Base-by-base conservation (phyloP, 2,888 invertebrate genomes). In the Lycophotia porphyrea region DNA sequence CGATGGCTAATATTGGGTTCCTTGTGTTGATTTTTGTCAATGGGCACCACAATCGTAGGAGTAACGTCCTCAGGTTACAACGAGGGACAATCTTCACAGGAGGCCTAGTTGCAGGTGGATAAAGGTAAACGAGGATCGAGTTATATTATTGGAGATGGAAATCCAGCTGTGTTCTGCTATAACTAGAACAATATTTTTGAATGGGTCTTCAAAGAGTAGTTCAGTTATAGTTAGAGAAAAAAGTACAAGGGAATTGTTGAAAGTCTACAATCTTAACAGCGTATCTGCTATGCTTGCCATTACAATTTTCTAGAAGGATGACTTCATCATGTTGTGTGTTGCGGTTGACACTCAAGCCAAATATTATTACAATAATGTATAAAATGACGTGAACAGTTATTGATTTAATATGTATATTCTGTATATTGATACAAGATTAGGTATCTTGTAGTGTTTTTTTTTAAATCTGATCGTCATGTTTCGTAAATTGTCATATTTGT, bases 391-490 rank as follows among this genome's bases (percentile, higher is more conserved):
- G 8, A 34, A 36, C 44, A 11, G 34, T 47, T 31, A 80, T 80
- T 44, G 13, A 67, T 74, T 24, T 34, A 24, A 47, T 61, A 63
- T n/a, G 47, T 15, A 65, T 49, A n/a, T 52, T 44, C 0, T 74
- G 42, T 27, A 49, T 21, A 44, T 61, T 49, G 11, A 55, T 63
- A 67, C 8, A 39, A 67, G 18, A 81, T 81, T 42, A n/a, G n/a
- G n/a, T n/a, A 34, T 63, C 34, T 24, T 36, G 49, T 80, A 39
- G 8, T 55, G 7, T 63, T 66, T 55, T 52, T 39, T 27, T 61
- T n/a, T n/a, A n/a, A 36, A 74, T 47, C 13, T 36, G n/a, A 44
- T 67, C 58, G 18, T 36, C 31, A 47, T 21, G 47, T 58, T 2
- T 77, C 24, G 21, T 34, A 71, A 70, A 21, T 52, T 27, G 18